Evolutionary conservation across 2,888 invertebrate species (phyloP).

Genomic region (Amiota minor): DNA sequence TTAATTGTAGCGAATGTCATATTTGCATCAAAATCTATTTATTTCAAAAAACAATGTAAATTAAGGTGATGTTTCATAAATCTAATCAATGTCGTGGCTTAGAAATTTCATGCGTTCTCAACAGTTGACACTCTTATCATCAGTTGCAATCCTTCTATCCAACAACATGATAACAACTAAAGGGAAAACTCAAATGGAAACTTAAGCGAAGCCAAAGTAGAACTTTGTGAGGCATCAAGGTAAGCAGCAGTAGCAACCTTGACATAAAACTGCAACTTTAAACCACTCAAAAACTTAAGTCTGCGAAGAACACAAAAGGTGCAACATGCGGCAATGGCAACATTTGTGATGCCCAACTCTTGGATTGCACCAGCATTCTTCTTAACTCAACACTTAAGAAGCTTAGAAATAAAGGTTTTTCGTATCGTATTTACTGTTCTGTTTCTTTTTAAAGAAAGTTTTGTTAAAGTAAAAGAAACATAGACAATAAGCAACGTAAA

Average conservation of each 20-base stretch:
- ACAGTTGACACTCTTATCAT: constrained; percentile 3
- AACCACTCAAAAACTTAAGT: constrained; percentile 18
- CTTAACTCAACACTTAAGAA: background rate
- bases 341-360: too few relatives aligned
- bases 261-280: constrained; percentile 14
- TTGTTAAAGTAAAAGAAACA: background rate
- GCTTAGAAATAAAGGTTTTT: background rate
- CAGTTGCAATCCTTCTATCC: too few relatives aligned
- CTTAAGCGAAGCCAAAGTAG: background rate
- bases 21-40: constrained; percentile 34
- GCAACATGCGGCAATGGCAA: background rate
- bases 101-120: constrained; percentile 7
- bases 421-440: background rate
- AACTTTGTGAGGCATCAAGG: background rate
- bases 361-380: too few relatives aligned
- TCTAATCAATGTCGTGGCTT: constrained; percentile 59
- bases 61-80: constrained; percentile 56
- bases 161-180: background rate
- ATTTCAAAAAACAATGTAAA: constrained; percentile 42
- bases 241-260: constrained; percentile 5
- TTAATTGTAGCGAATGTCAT: constrained; percentile 27
- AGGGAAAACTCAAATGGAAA: background rate
- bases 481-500: background rate
- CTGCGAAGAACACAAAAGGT: too few relatives aligned
- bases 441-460: background rate